These are phyloP conservation scores for Cichlasoma orientale DNA, from an alignment of 2,797 vertebrate species.

Conservation along the genomic window DNA sequence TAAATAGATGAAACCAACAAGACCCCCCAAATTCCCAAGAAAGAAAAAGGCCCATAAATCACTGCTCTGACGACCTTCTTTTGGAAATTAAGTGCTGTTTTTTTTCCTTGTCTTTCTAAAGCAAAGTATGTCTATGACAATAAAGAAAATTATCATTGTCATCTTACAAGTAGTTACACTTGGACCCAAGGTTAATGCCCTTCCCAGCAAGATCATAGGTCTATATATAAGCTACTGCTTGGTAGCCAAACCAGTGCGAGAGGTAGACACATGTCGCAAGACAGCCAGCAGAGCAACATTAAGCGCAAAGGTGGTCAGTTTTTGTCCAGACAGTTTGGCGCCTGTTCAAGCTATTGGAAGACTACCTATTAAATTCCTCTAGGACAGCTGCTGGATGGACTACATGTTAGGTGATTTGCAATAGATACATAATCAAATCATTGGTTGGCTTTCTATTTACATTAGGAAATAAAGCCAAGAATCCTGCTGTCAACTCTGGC, in stretches of 20 bases:
- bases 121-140: not conserved
- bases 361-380: conserved; percentile 56
- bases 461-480: not conserved
- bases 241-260: conserved; percentile 60
- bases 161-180: conserved; percentile 52
- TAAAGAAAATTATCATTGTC: conserved; percentile 37
- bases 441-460: not conserved
- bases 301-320: conserved; percentile 69
- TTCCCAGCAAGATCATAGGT: conserved; percentile 47
- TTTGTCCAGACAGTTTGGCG: conserved; percentile 68
- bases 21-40: not conserved
- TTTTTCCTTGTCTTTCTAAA: not conserved
- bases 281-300: conserved; percentile 49
- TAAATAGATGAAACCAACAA: not conserved
- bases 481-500: not conserved
- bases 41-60: not conserved
- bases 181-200: conserved; percentile 61
- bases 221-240: conserved; percentile 74
- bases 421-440: conserved; percentile 4
- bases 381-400: conserved; percentile 21
- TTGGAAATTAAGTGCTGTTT: not conserved
- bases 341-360: conserved; percentile 51
- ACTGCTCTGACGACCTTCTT: not conserved
- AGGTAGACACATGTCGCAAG: conserved; percentile 61
- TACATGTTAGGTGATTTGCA: conserved; percentile 1